Percentiles rank a stretch among this genome's conserved stretches.
Evolutionary conservation across 2,797 vertebrate species (phyloP).

Genomic region (Naso thynnoides): DNA sequence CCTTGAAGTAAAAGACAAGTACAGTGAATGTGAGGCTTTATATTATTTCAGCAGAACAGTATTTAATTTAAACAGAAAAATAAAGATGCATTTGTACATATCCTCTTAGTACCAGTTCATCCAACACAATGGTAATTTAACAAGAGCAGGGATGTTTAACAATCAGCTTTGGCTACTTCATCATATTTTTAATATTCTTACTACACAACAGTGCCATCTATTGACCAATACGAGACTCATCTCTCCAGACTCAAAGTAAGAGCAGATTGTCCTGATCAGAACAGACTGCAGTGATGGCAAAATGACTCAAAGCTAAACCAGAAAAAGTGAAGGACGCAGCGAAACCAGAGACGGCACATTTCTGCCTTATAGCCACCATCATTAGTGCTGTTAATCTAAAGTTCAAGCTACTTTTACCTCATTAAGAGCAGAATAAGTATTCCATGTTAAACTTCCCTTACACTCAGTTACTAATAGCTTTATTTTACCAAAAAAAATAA

Average conservation of each 20-base stretch:
- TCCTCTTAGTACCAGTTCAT: background rate
- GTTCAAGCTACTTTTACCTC: too few species aligned
- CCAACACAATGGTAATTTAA: too few species aligned
- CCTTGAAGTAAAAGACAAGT: background rate
- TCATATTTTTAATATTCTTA: background rate
- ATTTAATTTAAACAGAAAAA: background rate
- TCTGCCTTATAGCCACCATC: background rate
- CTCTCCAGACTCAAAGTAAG: background rate
- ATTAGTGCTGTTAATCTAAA: background rate
- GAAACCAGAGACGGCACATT: too few species aligned
- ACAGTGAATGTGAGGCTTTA: background rate
- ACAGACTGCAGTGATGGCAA: background rate
- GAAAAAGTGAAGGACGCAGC: background rate
- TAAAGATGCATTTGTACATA: background rate
- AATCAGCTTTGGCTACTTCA: background rate
- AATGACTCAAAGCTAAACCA: background rate
- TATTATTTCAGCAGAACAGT: background rate
- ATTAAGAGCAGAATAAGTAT: too few species aligned
- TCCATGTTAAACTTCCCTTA: background rate
- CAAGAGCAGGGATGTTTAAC: background rate
- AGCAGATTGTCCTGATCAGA: background rate
- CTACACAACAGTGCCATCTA: slow-evolving; percentile 45
- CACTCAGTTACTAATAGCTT: slow-evolving; percentile 6
- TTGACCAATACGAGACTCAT: slow-evolving; percentile 9
- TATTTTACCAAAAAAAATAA: background rate